Evolutionary conservation across 2,797 vertebrate genomes (phyloP).

Genomic region (Betta splendens): DNA sequence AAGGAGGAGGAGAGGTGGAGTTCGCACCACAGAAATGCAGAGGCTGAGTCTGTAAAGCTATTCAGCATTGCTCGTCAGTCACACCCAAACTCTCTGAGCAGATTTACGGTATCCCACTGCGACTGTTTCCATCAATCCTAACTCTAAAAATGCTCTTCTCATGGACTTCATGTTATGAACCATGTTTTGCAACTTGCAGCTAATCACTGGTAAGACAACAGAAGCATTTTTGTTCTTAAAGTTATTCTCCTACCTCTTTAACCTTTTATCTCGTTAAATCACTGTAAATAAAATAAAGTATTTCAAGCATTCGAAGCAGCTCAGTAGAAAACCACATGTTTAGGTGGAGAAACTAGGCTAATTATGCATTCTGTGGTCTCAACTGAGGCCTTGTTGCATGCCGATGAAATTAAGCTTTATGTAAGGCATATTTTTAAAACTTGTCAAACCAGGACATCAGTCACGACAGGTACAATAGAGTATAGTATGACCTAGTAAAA

Average conservation of each 20-base stretch:
- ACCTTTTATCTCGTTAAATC: too few relatives aligned
- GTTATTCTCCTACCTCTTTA: neutral
- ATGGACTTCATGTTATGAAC: neutral
- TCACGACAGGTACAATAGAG: neutral
- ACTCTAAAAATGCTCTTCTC: neutral
- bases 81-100: constrained; percentile 47
- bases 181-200: neutral
- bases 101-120: constrained; percentile 6
- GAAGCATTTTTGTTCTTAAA: too few relatives aligned
- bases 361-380: neutral
- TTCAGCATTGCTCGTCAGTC: constrained; percentile 41
- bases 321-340: neutral
- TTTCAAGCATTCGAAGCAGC: neutral
- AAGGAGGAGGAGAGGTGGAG: constrained; percentile 48
- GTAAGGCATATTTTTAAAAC: neutral
- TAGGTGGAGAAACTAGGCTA: neutral
- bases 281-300: neutral
- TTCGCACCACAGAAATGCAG: constrained; percentile 75
- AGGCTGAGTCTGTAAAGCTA: constrained; percentile 55
- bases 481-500: too few relatives aligned
- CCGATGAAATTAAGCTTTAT: neutral
- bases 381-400: neutral
- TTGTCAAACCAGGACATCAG: neutral
- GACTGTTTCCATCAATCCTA: neutral
- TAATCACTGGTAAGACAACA: neutral